Evolutionary conservation across 2,888 invertebrate genomes (phyloP).

Genomic region (Eucera pruinosa): DNA sequence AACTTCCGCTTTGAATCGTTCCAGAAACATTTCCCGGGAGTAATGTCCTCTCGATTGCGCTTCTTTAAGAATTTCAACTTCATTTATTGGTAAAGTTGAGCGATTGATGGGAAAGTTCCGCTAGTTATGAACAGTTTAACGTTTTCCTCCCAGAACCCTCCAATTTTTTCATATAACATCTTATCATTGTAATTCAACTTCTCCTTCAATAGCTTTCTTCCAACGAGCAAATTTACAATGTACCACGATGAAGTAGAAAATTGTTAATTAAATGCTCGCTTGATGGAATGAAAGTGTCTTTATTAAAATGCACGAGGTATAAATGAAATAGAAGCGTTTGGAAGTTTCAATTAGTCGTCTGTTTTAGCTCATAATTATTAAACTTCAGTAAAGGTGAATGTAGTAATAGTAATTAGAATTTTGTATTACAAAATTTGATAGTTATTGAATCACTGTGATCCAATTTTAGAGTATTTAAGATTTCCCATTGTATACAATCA

Average conservation of each 20-base stretch:
- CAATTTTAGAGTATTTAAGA: no score
- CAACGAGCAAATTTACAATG: not conserved
- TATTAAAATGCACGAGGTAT: no score
- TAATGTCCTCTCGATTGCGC: conserved; percentile 56
- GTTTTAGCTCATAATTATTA: no score
- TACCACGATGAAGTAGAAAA: not conserved
- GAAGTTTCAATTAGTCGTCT: no score
- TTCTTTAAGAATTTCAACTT: conserved; percentile 27
- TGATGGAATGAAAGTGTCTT: no score
- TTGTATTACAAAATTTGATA: no score
- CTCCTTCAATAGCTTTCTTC: not conserved
- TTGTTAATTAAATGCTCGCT: not conserved
- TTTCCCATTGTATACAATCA: no score
- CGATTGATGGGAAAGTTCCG: conserved; percentile 18
- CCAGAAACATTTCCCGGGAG: conserved; percentile 61
- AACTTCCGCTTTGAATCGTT: conserved; percentile 58
- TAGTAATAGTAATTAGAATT: no score
- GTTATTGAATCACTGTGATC: no score
- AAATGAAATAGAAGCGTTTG: no score
- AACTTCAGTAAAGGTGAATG: no score
- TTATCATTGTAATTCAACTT: not conserved
- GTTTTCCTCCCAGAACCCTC: no score
- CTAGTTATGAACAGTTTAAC: conserved; percentile 15
- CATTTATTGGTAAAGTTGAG: conserved; percentile 32
- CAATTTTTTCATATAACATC: not conserved